phyloP scores from a whole-genome alignment of 2,113 vertebrate species.

The Naja naja region DNA sequence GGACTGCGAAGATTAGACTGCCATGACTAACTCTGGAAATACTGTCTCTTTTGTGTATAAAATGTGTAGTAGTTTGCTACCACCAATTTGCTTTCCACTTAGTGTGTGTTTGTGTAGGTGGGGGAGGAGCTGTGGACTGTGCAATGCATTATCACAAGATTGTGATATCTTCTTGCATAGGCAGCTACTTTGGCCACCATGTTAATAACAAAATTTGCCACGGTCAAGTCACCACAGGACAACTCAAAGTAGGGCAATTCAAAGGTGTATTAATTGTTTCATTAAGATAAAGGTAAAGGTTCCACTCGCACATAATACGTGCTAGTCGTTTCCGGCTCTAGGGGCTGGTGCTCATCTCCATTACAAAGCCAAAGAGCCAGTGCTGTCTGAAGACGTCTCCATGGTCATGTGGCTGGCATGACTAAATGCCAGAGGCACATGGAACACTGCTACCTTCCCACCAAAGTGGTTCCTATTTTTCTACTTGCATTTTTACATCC shows the following conservation, averaged over 20 bases:
- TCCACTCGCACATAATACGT: no score
- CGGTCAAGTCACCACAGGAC: neutral
- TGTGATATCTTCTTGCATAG: neutral
- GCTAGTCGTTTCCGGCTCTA: no score
- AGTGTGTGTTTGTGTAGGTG: neutral
- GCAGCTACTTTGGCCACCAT: neutral
- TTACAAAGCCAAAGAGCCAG: no score
- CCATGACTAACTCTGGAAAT: neutral
- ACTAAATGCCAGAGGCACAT: no score
- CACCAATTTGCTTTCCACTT: neutral
- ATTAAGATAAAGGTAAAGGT: neutral
- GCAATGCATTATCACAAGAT: neutral
- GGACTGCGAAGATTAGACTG: neutral
- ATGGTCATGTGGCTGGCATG: no score
- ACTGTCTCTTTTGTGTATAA: neutral
- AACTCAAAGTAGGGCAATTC: neutral
- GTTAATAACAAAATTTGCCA: neutral
- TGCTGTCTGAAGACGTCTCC: no score
- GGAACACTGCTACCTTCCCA: no score
- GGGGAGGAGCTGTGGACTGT: neutral
- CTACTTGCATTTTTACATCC: no score
- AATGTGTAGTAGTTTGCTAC: neutral
- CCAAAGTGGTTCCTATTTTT: no score
- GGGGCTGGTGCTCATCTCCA: no score
- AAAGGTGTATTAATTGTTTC: neutral